Evolutionary conservation across 37 sponge, comb jelly and placozoan genomes (phyloP).

Genomic region (Agelas oroides): DNA sequence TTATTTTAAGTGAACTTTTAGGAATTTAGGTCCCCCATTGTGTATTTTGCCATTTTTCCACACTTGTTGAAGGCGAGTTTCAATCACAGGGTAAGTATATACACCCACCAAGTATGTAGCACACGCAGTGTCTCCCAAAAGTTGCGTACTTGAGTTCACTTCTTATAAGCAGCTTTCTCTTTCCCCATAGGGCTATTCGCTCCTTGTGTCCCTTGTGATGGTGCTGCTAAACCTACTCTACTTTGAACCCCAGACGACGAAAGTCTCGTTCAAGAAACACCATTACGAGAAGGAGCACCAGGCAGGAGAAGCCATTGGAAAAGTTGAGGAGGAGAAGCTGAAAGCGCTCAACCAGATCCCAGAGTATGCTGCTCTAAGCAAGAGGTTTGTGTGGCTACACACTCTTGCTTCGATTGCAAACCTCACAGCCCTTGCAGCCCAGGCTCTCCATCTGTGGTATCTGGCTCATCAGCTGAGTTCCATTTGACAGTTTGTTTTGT

Average conservation of each 20-base stretch:
- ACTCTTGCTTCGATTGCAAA: slow-evolving; percentile 28
- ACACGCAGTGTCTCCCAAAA: too few relatives aligned
- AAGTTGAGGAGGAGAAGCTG: slow-evolving; percentile 64
- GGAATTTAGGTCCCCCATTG: too few relatives aligned
- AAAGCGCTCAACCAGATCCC: slow-evolving; percentile 39
- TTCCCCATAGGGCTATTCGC: slow-evolving; percentile 34
- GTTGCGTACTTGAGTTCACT: too few relatives aligned
- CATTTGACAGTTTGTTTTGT: neutral
- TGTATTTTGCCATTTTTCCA: too few relatives aligned
- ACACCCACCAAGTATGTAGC: too few relatives aligned
- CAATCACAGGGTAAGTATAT: too few relatives aligned
- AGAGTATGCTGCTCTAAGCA: slow-evolving; percentile 55
- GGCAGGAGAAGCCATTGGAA: slow-evolving; percentile 62
- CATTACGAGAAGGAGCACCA: slow-evolving; percentile 61
- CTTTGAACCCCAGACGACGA: slow-evolving; percentile 49
- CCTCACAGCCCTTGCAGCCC: slow-evolving; percentile 43
- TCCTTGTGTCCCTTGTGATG: neutral
- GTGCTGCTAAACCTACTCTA: slow-evolving; percentile 40
- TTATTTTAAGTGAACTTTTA: too few relatives aligned
- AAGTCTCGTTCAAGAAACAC: slow-evolving; percentile 41
- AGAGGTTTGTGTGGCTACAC: slow-evolving; percentile 40
- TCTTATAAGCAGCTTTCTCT: too few relatives aligned
- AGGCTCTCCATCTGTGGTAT: slow-evolving; percentile 59
- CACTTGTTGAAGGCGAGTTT: too few relatives aligned
- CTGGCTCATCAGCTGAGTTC: slow-evolving; percentile 49